Conservation (phyloP, 2,797 vertebrate genomes). For the Cygnus olor region DNA sequence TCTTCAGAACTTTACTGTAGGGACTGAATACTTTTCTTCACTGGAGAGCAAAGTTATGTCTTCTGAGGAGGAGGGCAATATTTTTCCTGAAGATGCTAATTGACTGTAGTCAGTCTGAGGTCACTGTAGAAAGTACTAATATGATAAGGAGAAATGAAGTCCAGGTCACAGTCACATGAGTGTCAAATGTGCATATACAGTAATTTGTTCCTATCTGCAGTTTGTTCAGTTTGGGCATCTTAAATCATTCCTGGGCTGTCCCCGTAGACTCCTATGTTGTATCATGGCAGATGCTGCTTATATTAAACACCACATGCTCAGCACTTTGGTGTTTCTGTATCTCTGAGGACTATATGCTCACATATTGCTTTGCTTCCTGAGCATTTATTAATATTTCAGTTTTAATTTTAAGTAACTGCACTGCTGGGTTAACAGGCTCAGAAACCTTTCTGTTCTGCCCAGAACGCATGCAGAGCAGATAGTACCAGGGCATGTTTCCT, state of each 20-base stretch:
- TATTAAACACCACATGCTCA: conserved; percentile 74
- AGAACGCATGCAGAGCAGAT: background rate
- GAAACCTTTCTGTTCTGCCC: conserved; percentile 12
- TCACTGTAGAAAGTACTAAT: background rate
- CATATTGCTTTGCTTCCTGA: conserved; percentile 52
- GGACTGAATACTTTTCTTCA: background rate
- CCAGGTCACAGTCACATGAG: background rate
- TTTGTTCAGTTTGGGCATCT: background rate
- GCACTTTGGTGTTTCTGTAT: conserved; percentile 47
- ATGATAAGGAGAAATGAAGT: background rate
- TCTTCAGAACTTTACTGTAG: background rate
- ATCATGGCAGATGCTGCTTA: conserved; percentile 69
- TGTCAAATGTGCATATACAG: background rate
- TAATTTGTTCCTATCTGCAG: conserved; percentile 1
- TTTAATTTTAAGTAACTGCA: conserved; percentile 35
- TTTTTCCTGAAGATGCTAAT: background rate
- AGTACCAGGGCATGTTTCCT: background rate
- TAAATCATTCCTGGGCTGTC: conserved; percentile 37
- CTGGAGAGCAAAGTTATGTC: background rate
- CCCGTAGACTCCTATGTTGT: background rate
- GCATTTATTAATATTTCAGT: conserved; percentile 63
- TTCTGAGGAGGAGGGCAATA: background rate
- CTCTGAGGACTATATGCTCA: conserved; percentile 51
- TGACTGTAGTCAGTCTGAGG: background rate
- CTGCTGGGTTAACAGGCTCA: conserved; percentile 6